Percentiles rank a stretch among this genome's conserved stretches.
phyloP scores from a whole-genome alignment of 2,797 vertebrate genomes.

The Tinamus major region DNA sequence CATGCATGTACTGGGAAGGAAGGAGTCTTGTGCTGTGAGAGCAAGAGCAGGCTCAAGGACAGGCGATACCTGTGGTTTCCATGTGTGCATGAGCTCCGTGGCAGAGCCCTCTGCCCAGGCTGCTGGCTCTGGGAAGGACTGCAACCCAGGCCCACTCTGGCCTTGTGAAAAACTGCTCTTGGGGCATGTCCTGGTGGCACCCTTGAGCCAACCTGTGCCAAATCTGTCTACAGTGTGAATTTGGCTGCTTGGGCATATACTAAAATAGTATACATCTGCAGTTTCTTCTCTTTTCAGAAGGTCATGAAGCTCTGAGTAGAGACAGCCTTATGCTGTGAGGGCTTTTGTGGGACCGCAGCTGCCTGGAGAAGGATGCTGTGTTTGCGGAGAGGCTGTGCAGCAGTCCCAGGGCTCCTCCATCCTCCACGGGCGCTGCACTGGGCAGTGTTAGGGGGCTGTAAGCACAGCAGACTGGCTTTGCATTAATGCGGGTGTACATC shows the following conservation, averaged over 20 bases:
- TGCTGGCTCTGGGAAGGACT: neutral
- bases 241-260: neutral
- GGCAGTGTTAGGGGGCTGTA: neutral
- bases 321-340: neutral
- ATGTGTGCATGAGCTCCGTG: neutral
- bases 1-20: neutral
- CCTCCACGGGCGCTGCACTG: neutral
- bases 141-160: neutral
- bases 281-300: neutral
- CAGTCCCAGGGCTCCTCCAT: neutral
- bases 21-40: neutral
- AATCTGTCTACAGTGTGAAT: neutral
- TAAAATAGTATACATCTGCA: neutral
- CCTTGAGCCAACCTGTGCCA: neutral
- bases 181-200: neutral
- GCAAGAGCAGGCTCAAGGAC: neutral
- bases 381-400: neutral
- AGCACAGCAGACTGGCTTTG: neutral
- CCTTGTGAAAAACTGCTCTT: neutral
- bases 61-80: neutral
- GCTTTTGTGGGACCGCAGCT: neutral
- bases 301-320: fast-evolving
- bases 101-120: neutral
- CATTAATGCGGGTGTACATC: neutral
- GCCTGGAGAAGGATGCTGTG: neutral